Conservation (phyloP, 2,888 invertebrate genomes). For the Caenorhabditis drosophilae region DNA sequence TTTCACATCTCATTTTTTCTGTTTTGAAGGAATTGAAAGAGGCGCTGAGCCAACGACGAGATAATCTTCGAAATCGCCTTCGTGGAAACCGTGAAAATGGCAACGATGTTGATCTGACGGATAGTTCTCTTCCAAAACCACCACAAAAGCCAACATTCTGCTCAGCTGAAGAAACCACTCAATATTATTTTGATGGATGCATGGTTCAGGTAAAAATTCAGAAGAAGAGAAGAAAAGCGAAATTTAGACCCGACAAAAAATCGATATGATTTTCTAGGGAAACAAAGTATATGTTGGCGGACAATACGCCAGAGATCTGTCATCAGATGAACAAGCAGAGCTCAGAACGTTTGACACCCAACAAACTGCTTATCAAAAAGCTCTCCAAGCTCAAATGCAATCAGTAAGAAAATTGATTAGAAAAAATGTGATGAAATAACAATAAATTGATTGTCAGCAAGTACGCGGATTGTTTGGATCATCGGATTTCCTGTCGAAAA, state of each 20-base stretch:
- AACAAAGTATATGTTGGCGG: conserved; percentile 66
- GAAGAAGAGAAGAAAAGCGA: conserved; percentile 2
- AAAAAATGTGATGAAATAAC: neutral
- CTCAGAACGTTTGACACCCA: conserved; percentile 60
- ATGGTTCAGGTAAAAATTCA: conserved; percentile 51
- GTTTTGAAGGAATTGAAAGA: conserved; percentile 38
- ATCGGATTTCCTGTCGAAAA: conserved; percentile 49
- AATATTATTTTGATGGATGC: conserved; percentile 67
- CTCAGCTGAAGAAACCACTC: conserved; percentile 63
- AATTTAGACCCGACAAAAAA: conserved; percentile 9
- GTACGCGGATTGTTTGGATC: conserved; percentile 63
- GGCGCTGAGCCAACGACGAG: conserved; percentile 30
- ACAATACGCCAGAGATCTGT: conserved; percentile 62
- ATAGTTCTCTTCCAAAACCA: conserved; percentile 38
- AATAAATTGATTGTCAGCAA: conserved; percentile 48
- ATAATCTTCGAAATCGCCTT: conserved; percentile 25
- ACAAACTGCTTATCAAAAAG: conserved; percentile 57
- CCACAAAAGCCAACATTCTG: conserved; percentile 66
- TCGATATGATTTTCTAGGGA: conserved; percentile 46
- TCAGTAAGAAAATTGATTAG: conserved; percentile 18
- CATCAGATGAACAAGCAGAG: conserved; percentile 53
- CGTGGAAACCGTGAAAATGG: conserved; percentile 8
- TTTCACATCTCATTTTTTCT: too few relatives aligned
- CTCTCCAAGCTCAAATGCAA: conserved; percentile 52
- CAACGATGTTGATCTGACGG: conserved; percentile 14